Percentiles rank a stretch among this genome's conserved stretches.
Evolutionary conservation across 2,113 vertebrate genomes (phyloP).

Genomic region (Calidris pygmaea): DNA sequence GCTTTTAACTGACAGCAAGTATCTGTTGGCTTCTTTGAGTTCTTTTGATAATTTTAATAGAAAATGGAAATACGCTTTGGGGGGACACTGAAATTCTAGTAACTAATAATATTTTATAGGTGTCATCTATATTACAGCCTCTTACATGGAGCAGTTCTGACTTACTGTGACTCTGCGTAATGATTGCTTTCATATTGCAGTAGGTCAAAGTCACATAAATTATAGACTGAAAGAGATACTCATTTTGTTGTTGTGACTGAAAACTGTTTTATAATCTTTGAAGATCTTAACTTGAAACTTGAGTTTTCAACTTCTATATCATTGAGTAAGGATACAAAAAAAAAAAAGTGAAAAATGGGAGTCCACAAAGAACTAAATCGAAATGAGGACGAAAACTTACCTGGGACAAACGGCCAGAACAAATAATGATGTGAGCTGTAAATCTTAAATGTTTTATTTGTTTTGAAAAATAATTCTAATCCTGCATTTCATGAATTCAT

Average conservation of each 20-base stretch:
- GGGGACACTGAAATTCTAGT: not conserved
- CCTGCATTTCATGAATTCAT: not conserved
- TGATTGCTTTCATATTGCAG: not conserved
- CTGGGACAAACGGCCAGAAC: not conserved
- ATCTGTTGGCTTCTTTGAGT: not conserved
- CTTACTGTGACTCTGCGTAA: fast-evolving
- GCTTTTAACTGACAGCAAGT: not conserved
- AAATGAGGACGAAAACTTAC: not conserved
- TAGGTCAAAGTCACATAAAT: not conserved
- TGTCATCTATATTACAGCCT: not conserved
- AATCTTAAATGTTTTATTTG: not conserved
- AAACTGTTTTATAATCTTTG: not conserved
- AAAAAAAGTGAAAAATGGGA: not conserved
- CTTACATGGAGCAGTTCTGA: not conserved
- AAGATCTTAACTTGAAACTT: not conserved
- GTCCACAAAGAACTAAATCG: not conserved
- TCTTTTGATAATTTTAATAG: not conserved
- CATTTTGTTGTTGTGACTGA: not conserved
- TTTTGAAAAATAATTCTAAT: not conserved
- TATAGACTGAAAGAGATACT: not conserved
- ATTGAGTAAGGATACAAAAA: not conserved
- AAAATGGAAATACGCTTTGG: not conserved
- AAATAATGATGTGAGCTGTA: not conserved
- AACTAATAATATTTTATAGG: not conserved
- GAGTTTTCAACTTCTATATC: too few species aligned